Percentiles rank a stretch among this genome's conserved stretches.
Conservation (phyloP, 2,797 vertebrate genomes). For the Lepus oiostolus region DNA sequence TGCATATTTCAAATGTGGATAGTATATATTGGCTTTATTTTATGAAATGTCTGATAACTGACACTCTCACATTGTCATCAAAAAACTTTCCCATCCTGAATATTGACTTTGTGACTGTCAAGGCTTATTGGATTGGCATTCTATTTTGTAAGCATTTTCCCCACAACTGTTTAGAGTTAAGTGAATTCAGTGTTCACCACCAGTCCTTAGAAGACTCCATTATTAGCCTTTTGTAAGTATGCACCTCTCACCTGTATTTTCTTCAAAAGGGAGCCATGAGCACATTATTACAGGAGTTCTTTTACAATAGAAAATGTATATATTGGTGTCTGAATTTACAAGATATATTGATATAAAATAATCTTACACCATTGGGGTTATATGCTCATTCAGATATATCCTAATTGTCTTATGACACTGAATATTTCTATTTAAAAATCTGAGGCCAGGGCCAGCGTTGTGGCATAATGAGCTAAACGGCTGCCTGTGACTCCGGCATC, state of each 20-base stretch:
- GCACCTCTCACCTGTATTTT: neutral
- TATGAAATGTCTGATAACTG: neutral
- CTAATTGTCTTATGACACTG: neutral
- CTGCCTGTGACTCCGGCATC: too few relatives aligned
- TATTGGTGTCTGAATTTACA: neutral
- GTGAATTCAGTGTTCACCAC: neutral
- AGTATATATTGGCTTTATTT: neutral
- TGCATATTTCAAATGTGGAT: neutral
- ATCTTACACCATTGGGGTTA: neutral
- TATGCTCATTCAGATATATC: neutral
- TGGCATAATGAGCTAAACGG: too few relatives aligned
- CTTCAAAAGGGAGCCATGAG: neutral
- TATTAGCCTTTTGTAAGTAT: neutral
- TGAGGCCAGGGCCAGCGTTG: neutral
- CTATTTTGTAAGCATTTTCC: neutral
- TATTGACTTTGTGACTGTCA: neutral
- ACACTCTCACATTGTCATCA: neutral
- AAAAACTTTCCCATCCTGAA: neutral
- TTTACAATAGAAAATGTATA: neutral
- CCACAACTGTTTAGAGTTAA: neutral
- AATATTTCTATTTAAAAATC: slow-evolving; percentile 29
- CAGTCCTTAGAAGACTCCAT: neutral
- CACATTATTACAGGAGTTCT: neutral
- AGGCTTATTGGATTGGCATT: neutral
- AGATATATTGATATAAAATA: neutral